Percentiles rank a stretch among this genome's conserved stretches.
These are phyloP conservation scores for Gymnothorax javanicus DNA, from an alignment of 2,797 vertebrate species.

Conservation along the genomic window DNA sequence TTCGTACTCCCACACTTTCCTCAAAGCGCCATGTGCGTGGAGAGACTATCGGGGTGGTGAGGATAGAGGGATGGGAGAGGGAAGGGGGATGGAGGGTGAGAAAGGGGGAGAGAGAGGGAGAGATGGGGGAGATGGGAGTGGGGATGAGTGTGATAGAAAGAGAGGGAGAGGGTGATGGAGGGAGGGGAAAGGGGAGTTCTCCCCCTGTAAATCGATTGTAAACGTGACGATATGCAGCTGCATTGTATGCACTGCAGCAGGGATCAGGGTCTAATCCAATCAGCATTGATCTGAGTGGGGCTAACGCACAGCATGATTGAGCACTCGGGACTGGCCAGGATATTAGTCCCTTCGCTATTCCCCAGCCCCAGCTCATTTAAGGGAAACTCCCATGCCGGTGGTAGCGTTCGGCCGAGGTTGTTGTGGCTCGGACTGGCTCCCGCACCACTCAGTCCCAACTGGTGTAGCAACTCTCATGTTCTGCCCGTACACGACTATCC, in stretches of 20 bases:
- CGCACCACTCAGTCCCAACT: too few relatives aligned
- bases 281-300: constrained; percentile 42
- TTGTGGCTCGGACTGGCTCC: too few relatives aligned
- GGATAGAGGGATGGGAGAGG: neutral
- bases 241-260: constrained; percentile 30
- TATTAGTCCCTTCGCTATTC: constrained; percentile 21
- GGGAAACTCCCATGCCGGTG: neutral
- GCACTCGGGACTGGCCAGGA: constrained; percentile 37
- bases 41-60: neutral
- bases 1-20: constrained; percentile 58
- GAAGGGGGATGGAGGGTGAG: too few relatives aligned
- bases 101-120: too few relatives aligned
- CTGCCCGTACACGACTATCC: too few relatives aligned
- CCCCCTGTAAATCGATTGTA: constrained; percentile 52
- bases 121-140: neutral
- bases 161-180: constrained; percentile 44
- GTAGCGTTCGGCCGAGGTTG: too few relatives aligned
- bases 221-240: constrained; percentile 50
- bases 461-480: neutral
- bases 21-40: constrained; percentile 11
- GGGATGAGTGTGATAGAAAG: neutral
- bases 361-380: neutral
- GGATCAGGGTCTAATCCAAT: constrained; percentile 13
- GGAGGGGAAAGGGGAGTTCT: constrained; percentile 46
- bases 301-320: constrained; percentile 42